phyloP scores from a whole-genome alignment of 2,888 invertebrate species.

The Dryococelus australis region DNA sequence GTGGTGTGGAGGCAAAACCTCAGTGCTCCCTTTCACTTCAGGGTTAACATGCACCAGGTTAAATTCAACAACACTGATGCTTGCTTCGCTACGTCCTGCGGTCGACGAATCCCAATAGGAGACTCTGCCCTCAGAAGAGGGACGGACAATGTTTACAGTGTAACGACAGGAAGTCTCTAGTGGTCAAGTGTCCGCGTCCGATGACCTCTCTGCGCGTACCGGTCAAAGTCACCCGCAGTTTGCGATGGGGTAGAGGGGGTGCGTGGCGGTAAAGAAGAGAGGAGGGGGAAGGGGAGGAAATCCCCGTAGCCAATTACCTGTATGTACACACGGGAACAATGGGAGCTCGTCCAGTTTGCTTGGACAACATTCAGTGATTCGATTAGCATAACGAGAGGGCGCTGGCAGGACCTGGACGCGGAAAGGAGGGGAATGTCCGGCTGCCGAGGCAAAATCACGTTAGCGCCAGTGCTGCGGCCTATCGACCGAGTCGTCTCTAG shows the following conservation, averaged over 20 bases:
- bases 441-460: background rate
- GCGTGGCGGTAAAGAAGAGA: background rate
- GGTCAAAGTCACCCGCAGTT: background rate
- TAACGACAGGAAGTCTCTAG: background rate
- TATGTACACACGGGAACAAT: constrained; percentile 17
- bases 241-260: background rate
- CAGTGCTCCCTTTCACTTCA: no score
- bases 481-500: background rate
- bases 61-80: background rate
- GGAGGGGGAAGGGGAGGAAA: background rate
- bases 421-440: background rate
- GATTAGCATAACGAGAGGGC: constrained; percentile 40
- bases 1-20: no score
- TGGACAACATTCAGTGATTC: constrained; percentile 36
- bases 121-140: background rate
- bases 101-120: background rate
- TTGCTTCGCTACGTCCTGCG: background rate
- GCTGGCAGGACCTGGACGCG: background rate
- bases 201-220: background rate
- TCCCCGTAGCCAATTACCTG: constrained; percentile 20
- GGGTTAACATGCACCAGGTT: no score
- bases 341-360: constrained; percentile 22
- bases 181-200: background rate
- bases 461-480: background rate
- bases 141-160: background rate